These are phyloP conservation scores for Steinernema scapterisci DNA, from an alignment of 2,888 invertebrate genomes.

Conservation along the genomic window DNA sequence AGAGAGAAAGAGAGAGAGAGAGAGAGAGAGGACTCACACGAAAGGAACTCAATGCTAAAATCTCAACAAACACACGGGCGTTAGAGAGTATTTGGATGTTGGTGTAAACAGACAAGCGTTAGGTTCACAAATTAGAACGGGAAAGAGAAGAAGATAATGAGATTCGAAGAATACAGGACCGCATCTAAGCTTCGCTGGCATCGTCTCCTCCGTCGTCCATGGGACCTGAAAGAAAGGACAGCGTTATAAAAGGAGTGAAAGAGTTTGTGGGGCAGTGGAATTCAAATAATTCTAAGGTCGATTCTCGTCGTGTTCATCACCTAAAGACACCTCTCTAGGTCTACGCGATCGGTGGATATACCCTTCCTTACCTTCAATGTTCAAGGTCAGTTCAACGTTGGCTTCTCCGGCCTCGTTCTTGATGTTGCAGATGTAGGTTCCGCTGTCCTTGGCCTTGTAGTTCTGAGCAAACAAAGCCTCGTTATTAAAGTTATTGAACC, in stretches of 20 bases:
- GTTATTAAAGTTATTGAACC: too few species aligned
- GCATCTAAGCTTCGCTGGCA: slow-evolving; percentile 61
- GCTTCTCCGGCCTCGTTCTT: slow-evolving; percentile 94
- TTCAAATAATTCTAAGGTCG: too few species aligned
- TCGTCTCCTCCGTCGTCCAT: slow-evolving; percentile 65
- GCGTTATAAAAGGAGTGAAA: slow-evolving; percentile 8
- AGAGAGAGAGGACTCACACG: background rate
- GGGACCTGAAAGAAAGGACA: slow-evolving; percentile 54
- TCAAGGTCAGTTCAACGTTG: slow-evolving; percentile 93
- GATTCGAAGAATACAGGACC: background rate
- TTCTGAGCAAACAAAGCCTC: too few species aligned
- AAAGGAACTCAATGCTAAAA: background rate
- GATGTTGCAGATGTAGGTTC: slow-evolving; percentile 95
- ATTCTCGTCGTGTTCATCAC: background rate
- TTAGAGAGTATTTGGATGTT: background rate
- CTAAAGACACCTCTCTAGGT: background rate
- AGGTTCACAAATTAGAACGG: background rate
- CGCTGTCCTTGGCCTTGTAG: slow-evolving; percentile 71
- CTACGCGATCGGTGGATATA: background rate
- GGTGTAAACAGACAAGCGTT: background rate
- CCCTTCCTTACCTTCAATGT: slow-evolving; percentile 85
- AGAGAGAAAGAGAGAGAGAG: background rate
- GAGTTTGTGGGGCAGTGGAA: background rate
- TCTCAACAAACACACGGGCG: background rate
- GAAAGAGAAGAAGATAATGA: slow-evolving; percentile 22